Evolutionary conservation across 1,140 invertebrate genomes (phyloP), one percentile per base, ranked within the genome.

Genomic region (Rhagoletis pomonella): DNA sequence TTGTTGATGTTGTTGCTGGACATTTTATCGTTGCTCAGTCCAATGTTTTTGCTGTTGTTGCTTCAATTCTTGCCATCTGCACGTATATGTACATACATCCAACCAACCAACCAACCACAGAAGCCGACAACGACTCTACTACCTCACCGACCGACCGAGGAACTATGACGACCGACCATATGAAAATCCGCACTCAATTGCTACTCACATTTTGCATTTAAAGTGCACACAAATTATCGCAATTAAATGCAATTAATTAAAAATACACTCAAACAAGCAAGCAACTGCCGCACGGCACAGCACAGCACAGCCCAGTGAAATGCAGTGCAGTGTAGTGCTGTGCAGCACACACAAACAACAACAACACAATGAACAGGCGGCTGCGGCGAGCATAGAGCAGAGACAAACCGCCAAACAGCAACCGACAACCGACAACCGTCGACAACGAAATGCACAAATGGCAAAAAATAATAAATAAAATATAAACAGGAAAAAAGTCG

Each of bases 201-300:
- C 73, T 81, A 81, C 73, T 81, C 73, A 47, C 73, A 81, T 81
- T 81, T 81, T 81, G 73, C 73, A 81, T 81, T 81, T 81, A 81
- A 81, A 81, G 73, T 81, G 50, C 73, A 81, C 59, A 85, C 59
- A 85, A 85, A 85, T 85, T 85, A 85, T 60, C 84, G 84, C 84
- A 85, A 85, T 85, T 85, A 85, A 85, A 85, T 85, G 58, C 59
- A 85, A 85, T 85, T 85, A 85, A 85, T 85, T 85, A 85, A 60
- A 85, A 60, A 85, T 85, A 85, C 59, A 85, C 84, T 60, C 55
- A 62, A 59, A 62, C 84, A 85, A 85, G 59, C 58, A 55, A 59
- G 59, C 29, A 85, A 12, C 29, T 2, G 42, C 84, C 47, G 58
- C 73, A 12, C 44, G 19, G 50, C 50, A 44, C 12, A 42, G 17